Base-by-base conservation (phyloP, 2,797 vertebrate genomes). In the Trachops cirrhosus region DNA sequence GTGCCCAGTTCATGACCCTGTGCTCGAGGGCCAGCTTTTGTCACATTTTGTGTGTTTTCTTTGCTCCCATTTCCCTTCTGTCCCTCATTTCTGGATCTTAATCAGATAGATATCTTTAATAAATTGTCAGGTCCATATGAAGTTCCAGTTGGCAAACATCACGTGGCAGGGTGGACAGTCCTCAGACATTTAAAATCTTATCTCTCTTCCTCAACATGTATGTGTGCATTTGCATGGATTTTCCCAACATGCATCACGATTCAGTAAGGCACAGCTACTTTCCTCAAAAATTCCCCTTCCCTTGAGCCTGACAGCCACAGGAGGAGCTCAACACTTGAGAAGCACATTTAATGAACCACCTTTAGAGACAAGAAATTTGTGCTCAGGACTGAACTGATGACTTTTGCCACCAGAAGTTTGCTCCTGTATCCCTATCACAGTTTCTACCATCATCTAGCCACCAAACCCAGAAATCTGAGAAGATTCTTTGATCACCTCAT, bases 101-200 rank as follows among this genome's bases (percentile, higher is more conserved):
- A 71, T 44, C 12, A 82, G 39, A 22, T 68, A 82, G 39, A 22
- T 68, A 67, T 75, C 86, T 82, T 54, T 52, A 77, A 74, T 73
- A 57, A 26, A 24, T 16, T 70, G 12, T 54, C 86, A 82, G 29
- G 18, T 59, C 39, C 26, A 59, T 0, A 44, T 3, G 4, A 24
- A 64, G 67, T 91, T 92, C 79, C 44, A 34, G 24, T 37, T 78
- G 19, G 16, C 62, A 86, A 85, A 32, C 7, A 68, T 44, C 54
- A 83, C 44, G 67, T 29, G 14, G 29, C 1, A 1, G 41, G 18
- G 41, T 21, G 5, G 2, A 22, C 2, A 82, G 15, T 84, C 22
- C n/a, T 54, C 6, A 88, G n/a, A 90, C 32, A 93, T 94, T 92
- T 91, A 24, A 87, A 87, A 68, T 75, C 32, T 12, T 14, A 71